A percentile compares a stretch with the other conserved stretches of the same genome.
These are phyloP conservation scores for Melopsittacus undulatus DNA, from an alignment of 2,797 vertebrate genomes.

Conservation along the genomic window DNA sequence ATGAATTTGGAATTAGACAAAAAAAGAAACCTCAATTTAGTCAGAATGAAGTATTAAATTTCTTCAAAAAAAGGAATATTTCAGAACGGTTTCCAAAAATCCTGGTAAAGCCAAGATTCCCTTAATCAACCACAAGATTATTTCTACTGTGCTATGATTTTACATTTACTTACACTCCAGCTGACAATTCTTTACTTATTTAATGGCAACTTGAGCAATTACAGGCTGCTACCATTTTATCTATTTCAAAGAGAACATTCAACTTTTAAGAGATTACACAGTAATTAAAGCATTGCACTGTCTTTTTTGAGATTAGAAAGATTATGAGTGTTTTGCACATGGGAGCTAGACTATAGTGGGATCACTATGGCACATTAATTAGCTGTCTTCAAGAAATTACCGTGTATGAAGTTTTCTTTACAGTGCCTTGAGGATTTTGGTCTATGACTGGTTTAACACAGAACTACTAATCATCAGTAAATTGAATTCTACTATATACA, in stretches of 20 bases:
- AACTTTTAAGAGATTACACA: slow-evolving; percentile 13
- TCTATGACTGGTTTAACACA: background rate
- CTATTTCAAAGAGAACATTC: background rate
- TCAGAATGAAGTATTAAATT: background rate
- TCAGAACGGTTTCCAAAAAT: background rate
- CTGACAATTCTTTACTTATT: slow-evolving; percentile 23
- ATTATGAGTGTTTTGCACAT: background rate
- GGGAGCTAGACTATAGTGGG: background rate
- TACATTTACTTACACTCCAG: background rate
- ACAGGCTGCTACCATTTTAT: slow-evolving; percentile 6
- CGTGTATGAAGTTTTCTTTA: background rate
- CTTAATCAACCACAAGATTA: background rate
- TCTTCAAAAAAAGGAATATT: background rate
- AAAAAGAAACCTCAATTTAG: background rate
- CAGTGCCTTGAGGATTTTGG: background rate
- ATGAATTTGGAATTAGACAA: background rate
- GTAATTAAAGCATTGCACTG: background rate
- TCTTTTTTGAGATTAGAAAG: background rate
- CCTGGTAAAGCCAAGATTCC: background rate
- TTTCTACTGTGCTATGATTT: background rate
- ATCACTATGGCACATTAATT: background rate
- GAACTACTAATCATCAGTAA: background rate
- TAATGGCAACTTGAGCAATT: slow-evolving; percentile 8
- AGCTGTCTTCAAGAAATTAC: background rate
- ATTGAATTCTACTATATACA: background rate